Conservation (phyloP, 2,113 vertebrate species). For the Chunga burmeisteri region DNA sequence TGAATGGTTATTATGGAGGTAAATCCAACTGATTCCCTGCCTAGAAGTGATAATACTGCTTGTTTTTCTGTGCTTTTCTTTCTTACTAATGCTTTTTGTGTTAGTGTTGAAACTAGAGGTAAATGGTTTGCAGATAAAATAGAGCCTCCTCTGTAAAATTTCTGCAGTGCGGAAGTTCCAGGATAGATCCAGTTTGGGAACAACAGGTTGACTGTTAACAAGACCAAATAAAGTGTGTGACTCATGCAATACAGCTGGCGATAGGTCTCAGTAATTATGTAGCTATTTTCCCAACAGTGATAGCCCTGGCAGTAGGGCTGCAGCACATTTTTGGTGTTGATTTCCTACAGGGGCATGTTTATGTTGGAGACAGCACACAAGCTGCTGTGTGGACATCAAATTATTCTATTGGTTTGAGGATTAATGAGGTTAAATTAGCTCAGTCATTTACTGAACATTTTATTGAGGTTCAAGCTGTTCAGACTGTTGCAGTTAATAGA, state of each 20-base stretch:
- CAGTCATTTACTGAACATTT: slow-evolving; percentile 72
- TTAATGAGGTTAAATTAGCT: slow-evolving; percentile 79
- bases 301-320: background rate
- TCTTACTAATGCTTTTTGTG: background rate
- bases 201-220: background rate
- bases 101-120: background rate
- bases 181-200: background rate
- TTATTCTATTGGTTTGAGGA: slow-evolving; percentile 69
- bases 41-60: background rate
- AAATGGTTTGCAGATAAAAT: background rate
- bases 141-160: background rate
- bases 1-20: background rate
- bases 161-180: background rate
- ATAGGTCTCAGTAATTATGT: background rate
- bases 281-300: slow-evolving; percentile 18
- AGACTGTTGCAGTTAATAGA: slow-evolving; percentile 61
- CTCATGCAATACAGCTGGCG: background rate
- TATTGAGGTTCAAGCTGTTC: slow-evolving; percentile 79
- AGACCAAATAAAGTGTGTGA: background rate
- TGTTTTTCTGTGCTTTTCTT: background rate
- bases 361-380: slow-evolving; percentile 39
- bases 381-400: slow-evolving; percentile 58
- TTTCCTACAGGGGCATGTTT: slow-evolving; percentile 57
- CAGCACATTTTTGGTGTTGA: background rate
- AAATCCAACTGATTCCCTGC: background rate